phyloP scores from a whole-genome alignment of 1,140 invertebrate species.

The Hetaerina americana region DNA sequence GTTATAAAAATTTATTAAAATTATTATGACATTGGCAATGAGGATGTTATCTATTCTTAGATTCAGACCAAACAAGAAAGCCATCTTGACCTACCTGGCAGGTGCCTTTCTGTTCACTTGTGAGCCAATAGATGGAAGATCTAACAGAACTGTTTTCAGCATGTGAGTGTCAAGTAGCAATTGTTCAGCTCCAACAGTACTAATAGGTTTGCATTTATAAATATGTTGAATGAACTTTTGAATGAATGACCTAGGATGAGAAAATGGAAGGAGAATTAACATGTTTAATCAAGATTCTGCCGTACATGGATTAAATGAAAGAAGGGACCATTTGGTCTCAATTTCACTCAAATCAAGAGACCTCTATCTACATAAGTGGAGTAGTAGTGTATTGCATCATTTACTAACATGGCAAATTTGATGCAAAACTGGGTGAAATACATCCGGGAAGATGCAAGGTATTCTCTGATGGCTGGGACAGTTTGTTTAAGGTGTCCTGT shows the following conservation, averaged over 20 bases:
- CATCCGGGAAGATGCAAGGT: conserved; percentile 86
- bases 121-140: conserved; percentile 85
- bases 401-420: conserved; percentile 69
- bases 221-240: conserved; percentile 87
- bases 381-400: background rate
- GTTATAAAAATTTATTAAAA: background rate
- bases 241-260: conserved; percentile 68
- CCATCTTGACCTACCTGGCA: conserved; percentile 45
- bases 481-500: conserved; percentile 75
- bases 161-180: conserved; percentile 95
- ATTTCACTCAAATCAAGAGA: no score
- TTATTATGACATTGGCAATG: background rate
- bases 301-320: background rate
- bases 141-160: conserved; percentile 89
- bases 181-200: conserved; percentile 89
- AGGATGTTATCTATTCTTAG: background rate
- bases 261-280: background rate
- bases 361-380: background rate
- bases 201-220: conserved; percentile 89
- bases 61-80: background rate
- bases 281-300: no score
- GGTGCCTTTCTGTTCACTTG: conserved; percentile 76
- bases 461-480: conserved; percentile 80
- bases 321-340: no score
- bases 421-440: conserved; percentile 98